Conservation (phyloP, 2,797 vertebrate genomes). For the Smutsia gigantea region DNA sequence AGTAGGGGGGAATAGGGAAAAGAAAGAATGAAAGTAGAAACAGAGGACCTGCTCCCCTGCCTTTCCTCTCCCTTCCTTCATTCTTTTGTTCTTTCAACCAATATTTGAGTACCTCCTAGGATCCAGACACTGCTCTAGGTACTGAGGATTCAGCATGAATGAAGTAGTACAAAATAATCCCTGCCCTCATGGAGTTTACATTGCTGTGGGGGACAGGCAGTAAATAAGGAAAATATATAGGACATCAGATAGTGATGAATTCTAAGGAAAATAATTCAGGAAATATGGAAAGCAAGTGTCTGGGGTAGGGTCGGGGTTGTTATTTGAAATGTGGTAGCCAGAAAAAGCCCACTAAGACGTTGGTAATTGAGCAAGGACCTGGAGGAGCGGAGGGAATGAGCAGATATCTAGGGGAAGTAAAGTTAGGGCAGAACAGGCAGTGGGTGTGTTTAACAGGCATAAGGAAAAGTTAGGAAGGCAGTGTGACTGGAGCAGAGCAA, state of each 20-base stretch:
- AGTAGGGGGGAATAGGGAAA: neutral
- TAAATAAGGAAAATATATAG: neutral
- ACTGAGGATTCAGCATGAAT: neutral
- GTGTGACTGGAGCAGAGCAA: neutral
- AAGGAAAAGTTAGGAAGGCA: neutral
- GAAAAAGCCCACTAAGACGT: neutral
- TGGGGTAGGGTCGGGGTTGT: neutral
- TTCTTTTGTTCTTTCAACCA: constrained; percentile 28
- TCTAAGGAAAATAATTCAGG: neutral
- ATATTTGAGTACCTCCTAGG: neutral
- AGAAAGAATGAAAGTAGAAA: neutral
- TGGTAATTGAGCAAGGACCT: neutral
- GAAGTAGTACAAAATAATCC: neutral
- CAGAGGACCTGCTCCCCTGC: neutral
- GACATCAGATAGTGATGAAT: neutral
- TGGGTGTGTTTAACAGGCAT: neutral
- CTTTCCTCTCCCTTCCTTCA: neutral
- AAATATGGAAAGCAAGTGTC: neutral
- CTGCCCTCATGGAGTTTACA: neutral
- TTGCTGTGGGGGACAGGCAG: neutral
- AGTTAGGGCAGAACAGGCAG: neutral
- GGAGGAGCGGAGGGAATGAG: neutral
- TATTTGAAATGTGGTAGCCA: neutral
- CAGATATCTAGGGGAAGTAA: neutral
- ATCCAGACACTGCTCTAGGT: neutral